Evolutionary conservation across 2,113 vertebrate genomes (phyloP).

Genomic region (Urocitellus parryii): DNA sequence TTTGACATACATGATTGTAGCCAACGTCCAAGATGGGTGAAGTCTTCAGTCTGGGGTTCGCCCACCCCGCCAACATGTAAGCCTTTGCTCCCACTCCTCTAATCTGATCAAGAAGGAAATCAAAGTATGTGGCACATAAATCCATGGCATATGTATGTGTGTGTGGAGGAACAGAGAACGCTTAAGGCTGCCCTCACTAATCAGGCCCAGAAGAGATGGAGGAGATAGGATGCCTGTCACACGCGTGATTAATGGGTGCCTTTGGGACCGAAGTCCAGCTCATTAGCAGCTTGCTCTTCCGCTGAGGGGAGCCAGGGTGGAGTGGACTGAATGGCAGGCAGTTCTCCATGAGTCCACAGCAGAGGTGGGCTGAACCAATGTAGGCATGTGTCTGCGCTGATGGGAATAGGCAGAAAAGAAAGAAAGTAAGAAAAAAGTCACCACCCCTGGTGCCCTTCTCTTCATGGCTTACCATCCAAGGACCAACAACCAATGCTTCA

Average conservation of each 20-base stretch:
- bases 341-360: not conserved
- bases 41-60: not conserved
- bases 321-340: not conserved
- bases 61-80: not conserved
- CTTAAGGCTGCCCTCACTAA: not conserved
- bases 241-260: not conserved
- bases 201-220: not conserved
- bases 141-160: fast-evolving
- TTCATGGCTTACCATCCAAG: not conserved
- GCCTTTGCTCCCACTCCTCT: not conserved
- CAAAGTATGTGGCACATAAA: not conserved
- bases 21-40: not conserved
- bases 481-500: not conserved
- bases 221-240: not conserved
- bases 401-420: not conserved
- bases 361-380: not conserved
- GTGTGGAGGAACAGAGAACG: not conserved
- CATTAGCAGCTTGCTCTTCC: not conserved
- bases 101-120: not conserved
- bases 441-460: not conserved
- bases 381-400: not conserved
- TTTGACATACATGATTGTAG: not conserved
- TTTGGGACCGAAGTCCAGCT: not conserved
- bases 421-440: not conserved
- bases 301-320: not conserved